Base-by-base conservation (phyloP, 2,113 vertebrate genomes). In the Phrynocephalus versicolor region DNA sequence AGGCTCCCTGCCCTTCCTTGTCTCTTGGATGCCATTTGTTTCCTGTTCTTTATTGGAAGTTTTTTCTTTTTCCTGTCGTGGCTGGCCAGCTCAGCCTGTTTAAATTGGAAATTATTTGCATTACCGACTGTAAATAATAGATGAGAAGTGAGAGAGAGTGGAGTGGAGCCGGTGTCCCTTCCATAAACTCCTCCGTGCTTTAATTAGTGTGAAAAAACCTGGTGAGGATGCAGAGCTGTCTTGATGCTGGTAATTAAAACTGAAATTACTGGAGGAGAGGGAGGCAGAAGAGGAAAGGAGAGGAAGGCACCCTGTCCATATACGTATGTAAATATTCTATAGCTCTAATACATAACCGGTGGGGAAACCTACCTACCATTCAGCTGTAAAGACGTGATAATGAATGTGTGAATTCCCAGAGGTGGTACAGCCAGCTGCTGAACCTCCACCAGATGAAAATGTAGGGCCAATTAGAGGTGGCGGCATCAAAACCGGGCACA, bases 361-460 rank as follows among this genome's bases (percentile, higher is more conserved):
- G 10, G 10, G 7, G 95, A 58, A 97, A 97, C 96, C 96, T 95
- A 93, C 94, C 95, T 97, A 97, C 96, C 96, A 96, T 97, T 97
- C 95, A 96, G 97, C 97, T 97, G 98, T 98, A 98, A 98, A 98
- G 97, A 98, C n/a, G 97, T 97, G 97, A 98, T 98, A 98, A 98
- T 98, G 97, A 98, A 98, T 97, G 97, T 98, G 98, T 97, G 97
- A 98, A 97, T 97, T 96, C 97, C 97, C 97, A 91, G 93, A 95
- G 96, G 97, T 96, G 95, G 94, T 96, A 94, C 95, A 96, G 96
- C 96, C 96, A 96, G 96, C 96, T 95, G 96, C 97, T 97, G 97
- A 97, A 97, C 97, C 97, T 97, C 97, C 96, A 97, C 96, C 96
- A 96, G 96, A 97, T 96, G 97, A 96, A 97, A 96, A 97, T 95